Evolutionary conservation across 2,888 invertebrate genomes (phyloP).

Genomic region (Phymatocera aterrima): DNA sequence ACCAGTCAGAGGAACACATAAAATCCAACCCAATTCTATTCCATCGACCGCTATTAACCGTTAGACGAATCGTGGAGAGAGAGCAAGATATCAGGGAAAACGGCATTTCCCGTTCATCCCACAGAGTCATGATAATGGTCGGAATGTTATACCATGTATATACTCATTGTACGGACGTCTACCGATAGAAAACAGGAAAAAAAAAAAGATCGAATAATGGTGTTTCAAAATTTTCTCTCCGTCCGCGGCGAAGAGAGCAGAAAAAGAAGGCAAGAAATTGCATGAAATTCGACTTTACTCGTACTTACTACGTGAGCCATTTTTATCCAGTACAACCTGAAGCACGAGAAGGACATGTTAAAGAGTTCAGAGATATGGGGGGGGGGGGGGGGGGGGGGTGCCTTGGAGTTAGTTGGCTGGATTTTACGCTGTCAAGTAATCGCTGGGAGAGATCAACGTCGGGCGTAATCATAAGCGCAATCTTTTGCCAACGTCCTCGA

Average conservation of each 20-base stretch:
- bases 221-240: neutral
- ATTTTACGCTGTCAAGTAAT: constrained; percentile 18
- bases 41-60: constrained; percentile 43
- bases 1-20: constrained; percentile 38
- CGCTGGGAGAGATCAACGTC: constrained; percentile 37
- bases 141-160: neutral
- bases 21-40: constrained; percentile 44
- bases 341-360: constrained; percentile 3
- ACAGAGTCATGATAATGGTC: neutral
- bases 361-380: neutral
- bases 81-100: neutral
- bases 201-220: neutral
- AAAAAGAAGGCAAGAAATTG: too few species aligned
- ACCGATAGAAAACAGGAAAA: neutral
- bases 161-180: neutral
- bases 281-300: too few species aligned
- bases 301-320: too few species aligned
- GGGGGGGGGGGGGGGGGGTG: neutral
- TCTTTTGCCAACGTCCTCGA: constrained; percentile 23
- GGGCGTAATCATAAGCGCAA: constrained; percentile 40
- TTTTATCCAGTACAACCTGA: neutral
- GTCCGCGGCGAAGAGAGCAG: neutral
- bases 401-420: neutral
- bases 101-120: neutral
- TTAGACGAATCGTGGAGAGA: neutral